A percentile compares a stretch with the other conserved stretches of the same genome.
phyloP scores from a whole-genome alignment of 2,113 vertebrate species.

The Oreamnos americanus region DNA sequence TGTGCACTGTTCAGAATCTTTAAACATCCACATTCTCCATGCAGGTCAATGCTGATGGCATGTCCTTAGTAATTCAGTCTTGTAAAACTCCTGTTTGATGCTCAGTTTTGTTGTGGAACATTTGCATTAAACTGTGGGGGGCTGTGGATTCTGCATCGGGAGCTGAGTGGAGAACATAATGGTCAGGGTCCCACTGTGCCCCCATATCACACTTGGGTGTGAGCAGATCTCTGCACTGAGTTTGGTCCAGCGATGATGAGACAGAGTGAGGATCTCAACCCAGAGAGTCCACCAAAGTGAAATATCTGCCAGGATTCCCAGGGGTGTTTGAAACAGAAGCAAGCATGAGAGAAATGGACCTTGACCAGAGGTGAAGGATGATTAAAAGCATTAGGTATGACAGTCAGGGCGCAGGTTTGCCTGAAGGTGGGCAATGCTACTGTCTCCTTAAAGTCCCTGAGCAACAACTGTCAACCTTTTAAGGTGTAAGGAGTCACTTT shows the following conservation, averaged over 20 bases:
- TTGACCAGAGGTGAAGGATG: neutral
- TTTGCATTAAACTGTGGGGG: neutral
- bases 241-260: accelerated
- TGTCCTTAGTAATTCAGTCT: neutral
- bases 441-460: neutral
- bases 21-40: neutral
- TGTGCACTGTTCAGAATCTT: neutral
- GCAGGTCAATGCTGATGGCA: neutral
- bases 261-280: neutral
- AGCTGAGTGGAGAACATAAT: neutral
- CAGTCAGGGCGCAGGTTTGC: neutral
- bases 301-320: neutral
- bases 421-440: neutral
- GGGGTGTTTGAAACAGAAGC: neutral
- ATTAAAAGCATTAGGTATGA: neutral
- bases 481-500: neutral
- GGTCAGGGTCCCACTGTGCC: neutral
- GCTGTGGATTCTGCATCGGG: neutral
- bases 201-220: too few species aligned
- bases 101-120: too few species aligned
- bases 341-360: neutral
- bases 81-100: neutral
- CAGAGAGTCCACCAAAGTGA: neutral
- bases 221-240: neutral
- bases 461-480: neutral